Base-by-base conservation (phyloP, 2,888 invertebrate species). In the Dorcus hopei region DNA sequence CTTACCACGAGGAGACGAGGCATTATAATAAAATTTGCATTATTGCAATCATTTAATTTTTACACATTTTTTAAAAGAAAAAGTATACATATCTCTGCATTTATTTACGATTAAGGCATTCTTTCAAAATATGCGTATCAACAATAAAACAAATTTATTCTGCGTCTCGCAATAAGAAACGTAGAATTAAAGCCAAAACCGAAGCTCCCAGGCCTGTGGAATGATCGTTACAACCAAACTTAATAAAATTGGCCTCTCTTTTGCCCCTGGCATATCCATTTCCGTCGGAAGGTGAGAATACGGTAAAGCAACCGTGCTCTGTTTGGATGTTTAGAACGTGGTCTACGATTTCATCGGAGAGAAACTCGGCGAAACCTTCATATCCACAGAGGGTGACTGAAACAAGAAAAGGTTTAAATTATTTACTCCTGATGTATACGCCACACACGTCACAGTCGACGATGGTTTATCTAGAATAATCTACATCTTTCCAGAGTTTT, bases 371-470 rank as follows among this genome's bases (percentile, higher is more conserved):
- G 59, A 74, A 80, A n/a, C 82, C 82, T 67, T 80, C 80, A 65
- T 78, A 75, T 2, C 81, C 80, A 62, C 82, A 82, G 3, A 82
- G 65, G 33, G 77, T 68, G 57, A 82, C 82, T 82, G 61, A 50
- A 72, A 55, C 68, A 68, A n/a, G 16, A 49, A n/a, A 52, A 45
- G 9, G 3, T 9, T 23, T 8, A 3, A 39, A 51, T 39, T 39
- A 51, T 38, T 40, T n/a, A 9, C 2, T 2, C 19, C 16, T 14
- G 38, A 50, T 16, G 19, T 9, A 38, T 3, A 7, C 1, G 26
- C 26, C 26, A 33, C 19, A 19, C 19, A 19, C 19, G 19, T 33
- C 26, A 6, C 26, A 33, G 4, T 3, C 1, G 26, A 33, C 3
- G 26, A 33, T 6, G 7, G 6, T 33, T 3, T 33, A 1, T 33